phyloP scores from a whole-genome alignment of 2,888 invertebrate genomes.

The Erpobdella octoculata region DNA sequence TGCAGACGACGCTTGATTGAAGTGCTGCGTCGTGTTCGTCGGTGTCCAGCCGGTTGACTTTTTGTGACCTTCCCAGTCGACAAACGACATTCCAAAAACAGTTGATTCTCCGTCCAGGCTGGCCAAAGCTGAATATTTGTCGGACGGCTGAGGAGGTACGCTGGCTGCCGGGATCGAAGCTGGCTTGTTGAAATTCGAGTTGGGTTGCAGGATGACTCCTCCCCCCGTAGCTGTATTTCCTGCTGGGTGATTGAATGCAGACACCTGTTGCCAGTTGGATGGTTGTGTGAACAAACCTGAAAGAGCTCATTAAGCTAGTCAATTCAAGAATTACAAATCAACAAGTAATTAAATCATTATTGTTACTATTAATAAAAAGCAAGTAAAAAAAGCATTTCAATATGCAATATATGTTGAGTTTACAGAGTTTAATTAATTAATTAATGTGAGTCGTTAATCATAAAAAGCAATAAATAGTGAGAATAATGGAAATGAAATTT shows the following conservation, averaged over 20 bases:
- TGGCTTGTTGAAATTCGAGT: background rate
- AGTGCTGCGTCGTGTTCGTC: background rate
- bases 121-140: conserved; percentile 88
- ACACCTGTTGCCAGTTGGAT: background rate
- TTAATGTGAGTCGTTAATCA: no score
- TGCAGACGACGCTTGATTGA: background rate
- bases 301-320: background rate
- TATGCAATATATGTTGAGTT: no score
- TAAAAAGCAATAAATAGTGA: no score
- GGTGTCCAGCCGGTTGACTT: conserved; percentile 8
- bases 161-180: background rate
- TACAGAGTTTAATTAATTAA: no score
- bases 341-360: no score
- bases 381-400: no score
- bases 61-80: conserved; percentile 34
- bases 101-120: conserved; percentile 67
- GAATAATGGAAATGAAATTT: no score
- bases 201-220: background rate
- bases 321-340: background rate
- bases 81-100: conserved; percentile 16
- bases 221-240: background rate
- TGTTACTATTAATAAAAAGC: no score
- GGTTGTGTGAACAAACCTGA: conserved; percentile 7
- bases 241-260: background rate
- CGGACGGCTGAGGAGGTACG: conserved; percentile 48